Conservation (phyloP, 2,113 vertebrate species). For the Pelecanus crispus region DNA sequence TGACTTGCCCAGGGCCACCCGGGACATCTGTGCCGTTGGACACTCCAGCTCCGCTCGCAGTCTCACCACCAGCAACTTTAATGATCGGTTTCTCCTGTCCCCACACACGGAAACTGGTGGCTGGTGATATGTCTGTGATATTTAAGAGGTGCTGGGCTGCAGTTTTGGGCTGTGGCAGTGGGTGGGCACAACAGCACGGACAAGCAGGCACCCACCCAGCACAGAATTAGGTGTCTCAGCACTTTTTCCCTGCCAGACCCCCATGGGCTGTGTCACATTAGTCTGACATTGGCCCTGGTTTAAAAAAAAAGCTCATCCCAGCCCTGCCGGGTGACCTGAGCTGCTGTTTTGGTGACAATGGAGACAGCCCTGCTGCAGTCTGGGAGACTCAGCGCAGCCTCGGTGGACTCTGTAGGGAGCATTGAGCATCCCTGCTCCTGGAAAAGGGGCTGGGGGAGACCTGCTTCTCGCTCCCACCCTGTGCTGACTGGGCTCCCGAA, state of each 20-base stretch:
- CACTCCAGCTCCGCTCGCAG: accelerated
- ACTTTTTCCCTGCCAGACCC: not conserved
- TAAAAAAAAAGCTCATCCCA: not conserved
- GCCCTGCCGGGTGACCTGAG: not conserved
- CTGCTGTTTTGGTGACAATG: accelerated
- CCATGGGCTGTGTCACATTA: not conserved
- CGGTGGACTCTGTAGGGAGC: not conserved
- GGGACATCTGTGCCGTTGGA: not conserved
- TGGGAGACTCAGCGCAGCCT: not conserved
- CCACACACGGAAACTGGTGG: accelerated
- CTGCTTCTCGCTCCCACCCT: not conserved
- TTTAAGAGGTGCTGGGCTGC: not conserved
- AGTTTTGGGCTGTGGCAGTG: not conserved
- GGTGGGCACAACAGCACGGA: accelerated
- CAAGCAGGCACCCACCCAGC: not conserved
- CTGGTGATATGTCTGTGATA: not conserved
- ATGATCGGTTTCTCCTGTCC: not conserved
- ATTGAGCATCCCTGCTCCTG: not conserved
- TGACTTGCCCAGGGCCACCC: not conserved
- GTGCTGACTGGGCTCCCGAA: not conserved
- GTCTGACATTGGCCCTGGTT: not conserved
- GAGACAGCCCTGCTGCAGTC: not conserved
- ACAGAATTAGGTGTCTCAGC: not conserved
- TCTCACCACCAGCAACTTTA: not conserved
- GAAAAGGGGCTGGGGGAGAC: not conserved